Evolutionary conservation across 2,113 vertebrate species (phyloP).

Genomic region (Dromas ardeola): DNA sequence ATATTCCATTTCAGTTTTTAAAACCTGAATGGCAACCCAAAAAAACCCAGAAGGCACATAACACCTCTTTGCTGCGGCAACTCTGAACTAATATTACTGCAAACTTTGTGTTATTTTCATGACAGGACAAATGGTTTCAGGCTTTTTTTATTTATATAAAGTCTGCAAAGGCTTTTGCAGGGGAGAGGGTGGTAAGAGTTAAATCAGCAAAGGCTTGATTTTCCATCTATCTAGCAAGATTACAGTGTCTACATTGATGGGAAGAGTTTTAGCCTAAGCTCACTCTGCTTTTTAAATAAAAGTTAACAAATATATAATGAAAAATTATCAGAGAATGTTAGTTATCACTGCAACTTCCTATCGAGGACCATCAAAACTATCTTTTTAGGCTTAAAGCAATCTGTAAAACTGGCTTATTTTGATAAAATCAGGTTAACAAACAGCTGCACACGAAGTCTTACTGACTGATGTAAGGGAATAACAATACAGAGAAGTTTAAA

Average conservation of each 20-base stretch:
- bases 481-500: not conserved
- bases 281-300: not conserved
- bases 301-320: not conserved
- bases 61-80: not conserved
- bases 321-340: not conserved
- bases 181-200: not conserved
- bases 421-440: not conserved
- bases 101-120: not conserved
- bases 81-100: not conserved
- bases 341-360: not conserved
- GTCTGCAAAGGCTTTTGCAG: not conserved
- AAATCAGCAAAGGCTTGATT: not conserved
- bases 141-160: not conserved
- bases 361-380: not conserved
- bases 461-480: not conserved
- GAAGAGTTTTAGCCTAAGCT: not conserved
- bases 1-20: not conserved
- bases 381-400: not conserved
- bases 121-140: not conserved
- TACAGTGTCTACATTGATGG: rapidly evolving
- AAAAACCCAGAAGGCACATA: not conserved
- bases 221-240: not conserved
- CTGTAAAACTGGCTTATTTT: not conserved
- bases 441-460: not conserved
- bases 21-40: not conserved